Evolutionary conservation across 2,888 invertebrate species (phyloP), one percentile per base, ranked within the genome.

Genomic region (Girardia tigrina): DNA sequence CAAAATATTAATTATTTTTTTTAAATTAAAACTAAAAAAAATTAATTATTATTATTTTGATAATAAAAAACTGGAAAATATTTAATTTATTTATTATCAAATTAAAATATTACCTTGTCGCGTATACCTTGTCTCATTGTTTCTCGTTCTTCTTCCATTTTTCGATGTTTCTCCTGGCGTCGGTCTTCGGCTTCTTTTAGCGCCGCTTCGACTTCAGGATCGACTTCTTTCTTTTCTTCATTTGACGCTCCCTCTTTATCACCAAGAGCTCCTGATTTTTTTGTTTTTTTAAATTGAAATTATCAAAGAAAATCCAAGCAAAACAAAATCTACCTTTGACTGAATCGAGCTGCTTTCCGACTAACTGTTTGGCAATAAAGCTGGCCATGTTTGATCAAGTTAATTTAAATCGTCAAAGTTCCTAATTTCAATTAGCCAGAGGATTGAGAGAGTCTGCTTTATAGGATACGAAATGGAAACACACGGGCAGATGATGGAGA

Each of bases 111-210:
- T 84, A 97, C 95, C 91, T 98, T 98, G 87, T 95, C 94, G 86
- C 98, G 89, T 86, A 98, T 97, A 86, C 93, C 94, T 87, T 95
- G 94, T 84, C 97, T 89, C 94, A 98, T 94, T 87, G 92, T 92
- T 87, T 98, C 98, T 80, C 98, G 87, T 86, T 98, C 97, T 83
- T 92, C 94, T 86, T 98, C 97, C 94, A 97, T 94, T 87, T 95
- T 95, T 83, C 95, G 90, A 86, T 98, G 97, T 86, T 98, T 98
- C 87, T 97, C 97, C 89, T 95, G 94, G 86, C 98, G 89, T 82
- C 94, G 88, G 81, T 97, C 95, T 86, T 98, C 97, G 77, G 94
- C 94, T 86, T 98, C 97, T 81, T 90, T 88, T 86, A 97, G 92
- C 82, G 95, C 97, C 86, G 97, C 97, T 86, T 92, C 90, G 83